phyloP scores from a whole-genome alignment of 1,140 invertebrate species.

The Drosophila oshimai region DNA sequence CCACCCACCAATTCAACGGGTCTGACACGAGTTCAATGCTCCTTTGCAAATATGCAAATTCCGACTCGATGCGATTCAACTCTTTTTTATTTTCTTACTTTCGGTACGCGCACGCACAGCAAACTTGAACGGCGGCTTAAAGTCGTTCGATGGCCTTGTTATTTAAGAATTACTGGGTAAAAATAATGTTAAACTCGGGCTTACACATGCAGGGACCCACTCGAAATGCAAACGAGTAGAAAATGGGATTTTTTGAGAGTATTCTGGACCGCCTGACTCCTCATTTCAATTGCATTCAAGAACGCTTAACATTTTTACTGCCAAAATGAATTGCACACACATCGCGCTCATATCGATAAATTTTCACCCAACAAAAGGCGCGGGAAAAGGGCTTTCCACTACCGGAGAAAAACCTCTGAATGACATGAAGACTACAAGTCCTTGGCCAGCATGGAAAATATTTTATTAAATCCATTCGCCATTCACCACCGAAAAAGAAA shows the following conservation, averaged over 20 bases:
- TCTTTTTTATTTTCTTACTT: constrained; percentile 32
- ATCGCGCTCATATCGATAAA: constrained; percentile 50
- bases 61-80: constrained; percentile 25
- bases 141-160: constrained; percentile 55
- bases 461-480: constrained; percentile 50
- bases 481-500: constrained; percentile 27
- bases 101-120: constrained; percentile 39
- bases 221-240: constrained; percentile 19
- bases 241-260: constrained; percentile 17
- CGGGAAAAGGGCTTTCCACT: constrained; percentile 30
- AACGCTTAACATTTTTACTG: constrained; percentile 69
- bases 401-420: constrained; percentile 24
- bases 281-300: constrained; percentile 70
- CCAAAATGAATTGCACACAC: constrained; percentile 45
- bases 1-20: not conserved
- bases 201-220: constrained; percentile 42
- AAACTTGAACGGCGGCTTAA: constrained; percentile 51
- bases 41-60: constrained; percentile 69
- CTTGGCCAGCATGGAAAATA: constrained; percentile 38
- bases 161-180: constrained; percentile 68
- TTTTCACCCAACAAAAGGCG: constrained; percentile 70
- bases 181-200: constrained; percentile 63
- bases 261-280: constrained; percentile 29
- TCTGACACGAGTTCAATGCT: constrained; percentile 64
- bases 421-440: constrained; percentile 24